Evolutionary conservation across 2,797 vertebrate genomes (phyloP).

Genomic region (Emydoidea blandingii): DNA sequence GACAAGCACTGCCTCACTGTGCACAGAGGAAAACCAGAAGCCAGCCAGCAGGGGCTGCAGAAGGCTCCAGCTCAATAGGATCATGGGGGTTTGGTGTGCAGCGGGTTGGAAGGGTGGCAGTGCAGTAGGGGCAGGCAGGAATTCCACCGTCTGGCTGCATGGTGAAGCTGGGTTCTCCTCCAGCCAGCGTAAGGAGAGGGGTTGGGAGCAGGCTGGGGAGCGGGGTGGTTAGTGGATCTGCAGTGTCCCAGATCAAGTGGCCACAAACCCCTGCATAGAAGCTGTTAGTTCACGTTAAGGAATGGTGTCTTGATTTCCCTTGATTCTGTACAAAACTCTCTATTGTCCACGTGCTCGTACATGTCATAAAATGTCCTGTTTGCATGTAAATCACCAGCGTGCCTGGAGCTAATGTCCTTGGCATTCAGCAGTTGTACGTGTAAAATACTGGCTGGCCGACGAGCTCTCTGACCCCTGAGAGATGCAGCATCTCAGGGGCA

Average conservation of each 20-base stretch:
- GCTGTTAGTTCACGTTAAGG: neutral
- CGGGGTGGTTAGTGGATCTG: neutral
- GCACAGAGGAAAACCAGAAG: neutral
- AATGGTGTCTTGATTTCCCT: neutral
- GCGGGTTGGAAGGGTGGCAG: too few species aligned
- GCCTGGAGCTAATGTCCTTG: neutral
- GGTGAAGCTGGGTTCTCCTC: neutral
- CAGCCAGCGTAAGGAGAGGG: fast-evolving
- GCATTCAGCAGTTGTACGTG: neutral
- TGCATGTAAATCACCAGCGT: neutral
- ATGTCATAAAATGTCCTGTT: neutral
- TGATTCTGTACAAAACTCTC: neutral
- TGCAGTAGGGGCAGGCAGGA: neutral
- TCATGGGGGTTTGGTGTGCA: neutral
- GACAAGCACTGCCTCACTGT: neutral
- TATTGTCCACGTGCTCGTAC: neutral
- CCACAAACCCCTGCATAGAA: neutral
- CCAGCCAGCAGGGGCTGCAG: neutral
- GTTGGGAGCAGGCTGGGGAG: neutral
- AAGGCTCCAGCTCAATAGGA: neutral
- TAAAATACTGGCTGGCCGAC: neutral
- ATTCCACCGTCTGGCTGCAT: neutral
- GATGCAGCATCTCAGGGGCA: too few species aligned
- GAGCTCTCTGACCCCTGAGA: neutral
- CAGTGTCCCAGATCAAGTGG: neutral